Evolutionary conservation across 2,888 invertebrate species (phyloP).

Genomic region (Meandrusa payeni): DNA sequence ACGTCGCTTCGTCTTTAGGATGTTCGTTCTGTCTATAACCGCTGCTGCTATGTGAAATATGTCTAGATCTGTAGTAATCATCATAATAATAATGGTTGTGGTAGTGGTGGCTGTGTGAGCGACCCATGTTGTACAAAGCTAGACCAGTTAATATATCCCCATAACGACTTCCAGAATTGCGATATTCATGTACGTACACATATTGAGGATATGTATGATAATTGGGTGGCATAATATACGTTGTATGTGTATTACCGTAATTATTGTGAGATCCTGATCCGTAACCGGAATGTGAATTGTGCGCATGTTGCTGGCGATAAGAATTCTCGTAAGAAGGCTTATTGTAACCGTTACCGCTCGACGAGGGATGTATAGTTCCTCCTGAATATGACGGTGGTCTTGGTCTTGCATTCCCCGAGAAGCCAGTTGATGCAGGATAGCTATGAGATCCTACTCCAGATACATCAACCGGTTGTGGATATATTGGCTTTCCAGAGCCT

Average conservation of each 20-base stretch:
- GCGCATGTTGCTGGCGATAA: slow-evolving; percentile 28
- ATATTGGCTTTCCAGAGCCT: slow-evolving; percentile 22
- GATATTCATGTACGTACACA: slow-evolving; percentile 60
- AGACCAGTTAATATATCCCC: slow-evolving; percentile 63
- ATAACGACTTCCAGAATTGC: slow-evolving; percentile 61
- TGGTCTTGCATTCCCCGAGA: slow-evolving; percentile 28
- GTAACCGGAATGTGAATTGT: slow-evolving; percentile 31
- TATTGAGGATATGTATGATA: slow-evolving; percentile 61
- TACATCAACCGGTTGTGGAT: too few relatives aligned
- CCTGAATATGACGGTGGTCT: slow-evolving; percentile 4
- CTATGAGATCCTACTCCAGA: slow-evolving; percentile 19
- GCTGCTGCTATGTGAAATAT: slow-evolving; percentile 31
- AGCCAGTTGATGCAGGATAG: slow-evolving; percentile 24
- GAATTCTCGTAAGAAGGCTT: slow-evolving; percentile 24
- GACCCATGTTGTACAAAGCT: slow-evolving; percentile 64
- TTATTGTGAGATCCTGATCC: slow-evolving; percentile 22
- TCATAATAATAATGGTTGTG: slow-evolving; percentile 63
- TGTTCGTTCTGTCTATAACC: slow-evolving; percentile 31
- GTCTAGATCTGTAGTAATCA: slow-evolving; percentile 59
- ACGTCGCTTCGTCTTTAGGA: slow-evolving; percentile 49
- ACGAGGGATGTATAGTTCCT: background rate
- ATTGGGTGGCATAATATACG: slow-evolving; percentile 29
- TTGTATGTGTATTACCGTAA: slow-evolving; percentile 25
- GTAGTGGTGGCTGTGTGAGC: slow-evolving; percentile 54
- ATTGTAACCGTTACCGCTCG: slow-evolving; percentile 20